Evolutionary conservation across 2,113 vertebrate species (phyloP).

Genomic region (Romanogobio albipinnatus): DNA sequence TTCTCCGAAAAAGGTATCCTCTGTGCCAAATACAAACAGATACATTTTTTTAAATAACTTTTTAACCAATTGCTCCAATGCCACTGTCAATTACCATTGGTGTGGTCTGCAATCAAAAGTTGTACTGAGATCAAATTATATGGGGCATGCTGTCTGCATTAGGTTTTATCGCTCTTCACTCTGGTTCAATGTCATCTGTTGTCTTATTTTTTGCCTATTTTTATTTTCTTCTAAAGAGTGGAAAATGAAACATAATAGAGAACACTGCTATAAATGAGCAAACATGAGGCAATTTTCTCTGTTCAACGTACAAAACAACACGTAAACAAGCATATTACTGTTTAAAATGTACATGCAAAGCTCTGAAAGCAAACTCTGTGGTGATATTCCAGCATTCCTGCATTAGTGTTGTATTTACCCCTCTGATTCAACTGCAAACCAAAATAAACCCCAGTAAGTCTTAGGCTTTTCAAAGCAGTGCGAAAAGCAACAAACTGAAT

Average conservation of each 20-base stretch:
- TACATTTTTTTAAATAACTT: background rate
- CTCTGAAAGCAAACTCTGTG: background rate
- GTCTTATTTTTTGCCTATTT: background rate
- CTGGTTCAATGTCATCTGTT: background rate
- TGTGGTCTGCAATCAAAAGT: background rate
- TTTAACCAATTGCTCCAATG: background rate
- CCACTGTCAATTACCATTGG: background rate
- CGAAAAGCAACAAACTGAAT: background rate
- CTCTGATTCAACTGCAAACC: background rate
- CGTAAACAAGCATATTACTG: background rate
- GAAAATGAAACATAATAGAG: background rate
- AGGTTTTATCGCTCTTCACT: background rate
- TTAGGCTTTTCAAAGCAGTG: background rate
- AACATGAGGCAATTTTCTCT: background rate
- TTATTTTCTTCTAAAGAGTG: background rate
- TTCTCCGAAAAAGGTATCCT: background rate
- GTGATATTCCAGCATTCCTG: background rate
- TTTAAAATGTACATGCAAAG: background rate
- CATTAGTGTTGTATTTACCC: background rate
- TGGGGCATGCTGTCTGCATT: background rate
- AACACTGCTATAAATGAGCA: background rate
- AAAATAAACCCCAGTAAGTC: conserved; percentile 12
- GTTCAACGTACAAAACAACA: background rate
- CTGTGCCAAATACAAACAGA: background rate
- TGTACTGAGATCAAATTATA: background rate